Evolutionary conservation across 2,113 vertebrate species (phyloP).

Genomic region (Aegotheles bennettii): DNA sequence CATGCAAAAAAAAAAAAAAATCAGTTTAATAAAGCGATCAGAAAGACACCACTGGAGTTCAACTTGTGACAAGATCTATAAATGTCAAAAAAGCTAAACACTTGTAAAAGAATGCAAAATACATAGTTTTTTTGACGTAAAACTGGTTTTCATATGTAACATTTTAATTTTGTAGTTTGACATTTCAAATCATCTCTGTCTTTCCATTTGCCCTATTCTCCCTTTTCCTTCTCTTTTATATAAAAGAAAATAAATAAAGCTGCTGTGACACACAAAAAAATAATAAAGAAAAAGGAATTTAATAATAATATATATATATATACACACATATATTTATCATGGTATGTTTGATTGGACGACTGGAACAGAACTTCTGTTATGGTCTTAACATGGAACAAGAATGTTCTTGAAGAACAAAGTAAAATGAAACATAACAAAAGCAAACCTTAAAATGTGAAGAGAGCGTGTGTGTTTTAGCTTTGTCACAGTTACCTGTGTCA

Average conservation of each 20-base stretch:
- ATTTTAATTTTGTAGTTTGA: slow-evolving; percentile 74
- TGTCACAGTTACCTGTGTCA: slow-evolving; percentile 95
- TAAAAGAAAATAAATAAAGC: slow-evolving; percentile 76
- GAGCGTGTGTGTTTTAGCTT: slow-evolving; percentile 88
- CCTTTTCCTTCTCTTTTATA: slow-evolving; percentile 75
- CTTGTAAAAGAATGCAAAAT: slow-evolving; percentile 56
- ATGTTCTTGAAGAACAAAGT: slow-evolving; percentile 87
- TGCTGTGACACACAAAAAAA: slow-evolving; percentile 79
- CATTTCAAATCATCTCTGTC: slow-evolving; percentile 63
- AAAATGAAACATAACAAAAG: slow-evolving; percentile 71
- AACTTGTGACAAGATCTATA: slow-evolving; percentile 58
- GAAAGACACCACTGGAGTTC: slow-evolving; percentile 60
- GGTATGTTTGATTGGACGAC: slow-evolving; percentile 79
- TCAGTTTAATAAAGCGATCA: slow-evolving; percentile 51
- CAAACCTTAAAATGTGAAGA: slow-evolving; percentile 83
- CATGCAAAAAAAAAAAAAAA: slow-evolving; percentile 64
- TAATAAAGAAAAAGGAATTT: slow-evolving; percentile 72
- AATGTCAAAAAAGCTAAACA: slow-evolving; percentile 65
- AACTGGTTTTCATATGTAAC: slow-evolving; percentile 63
- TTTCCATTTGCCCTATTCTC: slow-evolving; percentile 68
- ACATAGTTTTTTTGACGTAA: slow-evolving; percentile 26
- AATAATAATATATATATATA: slow-evolving; percentile 80
- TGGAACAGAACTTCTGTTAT: slow-evolving; percentile 87
- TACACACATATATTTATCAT: slow-evolving; percentile 83
- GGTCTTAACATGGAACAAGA: slow-evolving; percentile 69